A percentile compares a stretch with the other conserved stretches of the same genome.
Conservation (phyloP, 2,113 vertebrate genomes). For the Nibea coibor region DNA sequence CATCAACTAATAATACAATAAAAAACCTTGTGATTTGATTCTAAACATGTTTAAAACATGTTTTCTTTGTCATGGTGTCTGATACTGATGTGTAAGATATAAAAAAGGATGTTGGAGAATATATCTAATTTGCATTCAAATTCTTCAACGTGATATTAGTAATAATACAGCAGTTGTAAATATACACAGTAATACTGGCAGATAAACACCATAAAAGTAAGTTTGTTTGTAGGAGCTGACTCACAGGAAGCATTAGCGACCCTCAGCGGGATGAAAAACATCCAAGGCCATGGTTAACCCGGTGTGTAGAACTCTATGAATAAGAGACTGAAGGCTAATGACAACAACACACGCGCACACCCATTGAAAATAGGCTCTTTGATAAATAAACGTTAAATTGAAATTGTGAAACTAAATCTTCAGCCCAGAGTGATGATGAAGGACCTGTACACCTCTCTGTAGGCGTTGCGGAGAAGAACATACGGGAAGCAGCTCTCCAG, state of each 20-base stretch:
- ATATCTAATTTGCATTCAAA: neutral
- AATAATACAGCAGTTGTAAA: neutral
- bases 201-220: neutral
- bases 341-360: neutral
- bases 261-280: neutral
- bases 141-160: neutral
- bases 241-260: slow-evolving; percentile 9
- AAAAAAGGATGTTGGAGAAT: neutral
- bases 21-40: neutral
- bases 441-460: slow-evolving; percentile 88
- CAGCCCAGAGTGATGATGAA: slow-evolving; percentile 79
- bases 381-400: slow-evolving; percentile 2
- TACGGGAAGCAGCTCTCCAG: slow-evolving; percentile 94
- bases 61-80: neutral
- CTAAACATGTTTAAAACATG: neutral
- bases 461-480: slow-evolving; percentile 92
- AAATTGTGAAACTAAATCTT: slow-evolving; percentile 19
- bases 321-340: neutral
- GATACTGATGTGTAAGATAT: neutral
- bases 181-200: neutral
- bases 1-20: slow-evolving; percentile 7
- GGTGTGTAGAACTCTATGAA: neutral
- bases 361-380: slow-evolving; percentile 7
- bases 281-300: neutral
- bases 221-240: neutral